phyloP scores from a whole-genome alignment of 1,140 invertebrate genomes.

The Paracyclopina nana region DNA sequence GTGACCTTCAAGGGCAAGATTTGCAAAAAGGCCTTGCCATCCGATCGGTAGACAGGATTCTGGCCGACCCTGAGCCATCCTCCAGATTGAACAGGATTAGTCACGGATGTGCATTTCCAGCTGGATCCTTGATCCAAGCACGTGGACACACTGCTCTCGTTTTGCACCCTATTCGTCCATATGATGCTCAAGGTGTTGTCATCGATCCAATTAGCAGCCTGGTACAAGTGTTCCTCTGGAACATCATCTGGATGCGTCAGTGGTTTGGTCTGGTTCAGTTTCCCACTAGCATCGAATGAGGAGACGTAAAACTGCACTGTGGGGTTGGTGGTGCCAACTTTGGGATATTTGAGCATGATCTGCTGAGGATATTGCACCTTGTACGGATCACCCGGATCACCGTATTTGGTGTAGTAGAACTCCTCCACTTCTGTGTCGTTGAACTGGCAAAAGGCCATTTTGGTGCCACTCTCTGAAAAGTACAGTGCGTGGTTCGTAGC shows the following conservation, averaged over 20 bases:
- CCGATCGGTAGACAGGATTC: slow-evolving; percentile 25
- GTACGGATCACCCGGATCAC: slow-evolving; percentile 20
- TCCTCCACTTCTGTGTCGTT: slow-evolving; percentile 41
- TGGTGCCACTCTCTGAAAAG: slow-evolving; percentile 60
- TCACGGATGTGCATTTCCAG: slow-evolving; percentile 20
- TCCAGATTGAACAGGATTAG: slow-evolving; percentile 27
- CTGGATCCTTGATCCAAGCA: slow-evolving; percentile 22
- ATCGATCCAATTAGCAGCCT: slow-evolving; percentile 51
- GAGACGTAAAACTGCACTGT: not conserved
- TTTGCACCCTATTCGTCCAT: slow-evolving; percentile 57
- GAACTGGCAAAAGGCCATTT: slow-evolving; percentile 54
- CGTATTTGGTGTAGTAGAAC: slow-evolving; percentile 28
- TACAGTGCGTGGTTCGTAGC: slow-evolving; percentile 58
- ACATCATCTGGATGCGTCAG: slow-evolving; percentile 1
- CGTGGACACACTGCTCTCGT: slow-evolving; percentile 25
- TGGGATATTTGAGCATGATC: slow-evolving; percentile 13
- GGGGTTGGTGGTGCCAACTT: not conserved
- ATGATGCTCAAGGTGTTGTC: slow-evolving; percentile 37
- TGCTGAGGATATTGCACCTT: slow-evolving; percentile 5
- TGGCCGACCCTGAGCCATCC: slow-evolving; percentile 46
- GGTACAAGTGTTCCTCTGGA: slow-evolving; percentile 38
- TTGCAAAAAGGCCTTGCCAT: not conserved
- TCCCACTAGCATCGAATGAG: not conserved
- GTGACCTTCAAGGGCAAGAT: slow-evolving; percentile 24
- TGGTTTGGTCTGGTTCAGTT: not conserved